phyloP scores from a whole-genome alignment of 2,113 vertebrate species.

The Muntiacus muntjak region DNA sequence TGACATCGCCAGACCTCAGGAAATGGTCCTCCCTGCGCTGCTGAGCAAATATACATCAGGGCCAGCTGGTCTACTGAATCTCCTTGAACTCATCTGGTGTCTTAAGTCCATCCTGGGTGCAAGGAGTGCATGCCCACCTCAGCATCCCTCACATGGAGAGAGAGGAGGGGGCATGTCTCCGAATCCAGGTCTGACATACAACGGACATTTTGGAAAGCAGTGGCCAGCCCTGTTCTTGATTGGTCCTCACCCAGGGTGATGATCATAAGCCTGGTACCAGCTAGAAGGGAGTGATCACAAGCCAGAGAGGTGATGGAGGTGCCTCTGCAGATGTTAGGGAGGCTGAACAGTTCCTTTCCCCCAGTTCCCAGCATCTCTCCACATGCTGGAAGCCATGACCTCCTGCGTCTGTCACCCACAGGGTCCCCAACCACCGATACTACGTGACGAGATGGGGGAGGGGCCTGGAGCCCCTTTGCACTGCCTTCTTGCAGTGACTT shows the following conservation, averaged over 20 bases:
- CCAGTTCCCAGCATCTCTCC: not conserved
- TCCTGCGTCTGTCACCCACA: not conserved
- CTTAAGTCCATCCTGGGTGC: constrained; percentile 88
- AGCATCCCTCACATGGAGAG: constrained; percentile 86
- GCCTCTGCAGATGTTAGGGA: not conserved
- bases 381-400: not conserved
- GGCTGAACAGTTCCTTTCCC: not conserved
- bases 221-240: constrained; percentile 69
- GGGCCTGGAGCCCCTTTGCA: rapidly evolving
- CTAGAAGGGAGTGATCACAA: not conserved
- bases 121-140: constrained; percentile 87
- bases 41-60: not conserved
- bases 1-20: not conserved
- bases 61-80: not conserved
- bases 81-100: constrained; percentile 81
- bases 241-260: not conserved
- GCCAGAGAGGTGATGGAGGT: not conserved
- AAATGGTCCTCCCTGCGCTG: not conserved
- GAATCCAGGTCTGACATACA: constrained; percentile 85
- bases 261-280: constrained; percentile 5
- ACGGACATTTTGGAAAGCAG: constrained; percentile 87
- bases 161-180: constrained; percentile 80
- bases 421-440: not conserved
- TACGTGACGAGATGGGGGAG: not conserved
- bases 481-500: not conserved